Percentiles rank a stretch among this genome's conserved stretches.
phyloP scores from a whole-genome alignment of 2,113 vertebrate species.

The Heterocephalus glaber region DNA sequence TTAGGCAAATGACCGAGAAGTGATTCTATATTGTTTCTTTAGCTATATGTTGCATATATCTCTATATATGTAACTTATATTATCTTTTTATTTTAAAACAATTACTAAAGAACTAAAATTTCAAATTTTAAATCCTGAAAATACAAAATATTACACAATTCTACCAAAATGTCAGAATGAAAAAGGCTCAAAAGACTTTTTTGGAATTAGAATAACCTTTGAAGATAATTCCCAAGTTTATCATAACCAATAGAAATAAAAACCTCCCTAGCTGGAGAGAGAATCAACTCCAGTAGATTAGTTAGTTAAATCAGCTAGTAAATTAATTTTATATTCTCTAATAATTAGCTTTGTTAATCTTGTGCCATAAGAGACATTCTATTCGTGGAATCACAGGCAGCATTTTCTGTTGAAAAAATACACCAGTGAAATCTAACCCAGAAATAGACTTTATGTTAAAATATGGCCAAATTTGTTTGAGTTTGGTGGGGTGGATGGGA shows the following conservation, averaged over 20 bases:
- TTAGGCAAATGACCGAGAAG: too few relatives aligned
- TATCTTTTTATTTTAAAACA: neutral
- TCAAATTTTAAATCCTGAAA: neutral
- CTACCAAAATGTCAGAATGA: neutral
- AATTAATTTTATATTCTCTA: constrained; percentile 73
- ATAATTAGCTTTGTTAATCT: constrained; percentile 77
- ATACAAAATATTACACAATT: neutral
- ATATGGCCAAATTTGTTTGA: constrained; percentile 1
- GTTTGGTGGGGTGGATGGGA: too few relatives aligned
- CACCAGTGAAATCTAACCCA: constrained; percentile 29
- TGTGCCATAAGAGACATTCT: constrained; percentile 51
- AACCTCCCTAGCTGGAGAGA: neutral
- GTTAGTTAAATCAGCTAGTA: constrained; percentile 67
- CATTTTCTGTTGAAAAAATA: constrained; percentile 67
- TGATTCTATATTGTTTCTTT: neutral
- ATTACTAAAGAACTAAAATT: neutral
- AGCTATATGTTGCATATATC: too few relatives aligned
- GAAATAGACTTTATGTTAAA: constrained; percentile 40
- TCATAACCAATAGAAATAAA: constrained; percentile 61
- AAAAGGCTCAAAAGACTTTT: neutral
- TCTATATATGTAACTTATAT: neutral
- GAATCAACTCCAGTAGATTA: constrained; percentile 44
- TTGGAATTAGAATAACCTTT: constrained; percentile 39
- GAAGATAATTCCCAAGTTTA: constrained; percentile 48
- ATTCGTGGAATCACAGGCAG: constrained; percentile 51